These are phyloP conservation scores for Drosophila leontia DNA, from an alignment of 1,140 invertebrate genomes.

Conservation along the genomic window DNA sequence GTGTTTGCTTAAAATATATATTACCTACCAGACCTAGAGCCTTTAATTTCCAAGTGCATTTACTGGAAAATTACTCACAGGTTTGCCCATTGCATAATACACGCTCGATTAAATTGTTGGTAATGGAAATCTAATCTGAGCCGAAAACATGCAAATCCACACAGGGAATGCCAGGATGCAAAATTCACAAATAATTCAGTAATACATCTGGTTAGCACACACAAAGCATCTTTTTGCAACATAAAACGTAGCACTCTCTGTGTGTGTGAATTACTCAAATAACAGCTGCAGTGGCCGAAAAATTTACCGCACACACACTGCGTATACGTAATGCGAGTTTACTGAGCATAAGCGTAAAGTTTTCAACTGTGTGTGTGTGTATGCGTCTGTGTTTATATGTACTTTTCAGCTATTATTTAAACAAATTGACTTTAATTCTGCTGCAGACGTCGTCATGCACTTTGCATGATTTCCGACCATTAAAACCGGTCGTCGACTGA, in stretches of 20 bases:
- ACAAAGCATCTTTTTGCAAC: conserved; percentile 16
- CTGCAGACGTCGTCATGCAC: conserved; percentile 41
- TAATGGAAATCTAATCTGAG: conserved; percentile 47
- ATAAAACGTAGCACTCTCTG: not conserved
- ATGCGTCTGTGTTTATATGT: conserved; percentile 7
- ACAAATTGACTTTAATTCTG: conserved; percentile 76
- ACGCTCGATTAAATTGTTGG: conserved; percentile 51
- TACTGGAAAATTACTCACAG: conserved; percentile 15
- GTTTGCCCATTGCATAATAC: conserved; percentile 35
- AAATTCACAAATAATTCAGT: conserved; percentile 39
- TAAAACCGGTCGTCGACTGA: conserved; percentile 41
- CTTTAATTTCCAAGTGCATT: conserved; percentile 14
- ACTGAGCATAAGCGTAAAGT: conserved; percentile 46
- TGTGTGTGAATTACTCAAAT: conserved; percentile 31
- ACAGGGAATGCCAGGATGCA: conserved; percentile 14
- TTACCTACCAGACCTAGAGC: too few relatives aligned
- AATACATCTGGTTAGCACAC: conserved; percentile 22
- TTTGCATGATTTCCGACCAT: conserved; percentile 74
- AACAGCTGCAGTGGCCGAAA: conserved; percentile 34
- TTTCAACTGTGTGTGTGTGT: conserved; percentile 21
- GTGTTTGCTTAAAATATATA: not conserved
- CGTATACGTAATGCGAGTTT: conserved; percentile 65
- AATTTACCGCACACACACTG: conserved; percentile 53
- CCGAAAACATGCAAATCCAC: conserved; percentile 30
- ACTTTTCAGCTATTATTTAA: conserved; percentile 63